Base-by-base conservation (phyloP, 2,888 invertebrate species). In the Limenitis camilla region DNA sequence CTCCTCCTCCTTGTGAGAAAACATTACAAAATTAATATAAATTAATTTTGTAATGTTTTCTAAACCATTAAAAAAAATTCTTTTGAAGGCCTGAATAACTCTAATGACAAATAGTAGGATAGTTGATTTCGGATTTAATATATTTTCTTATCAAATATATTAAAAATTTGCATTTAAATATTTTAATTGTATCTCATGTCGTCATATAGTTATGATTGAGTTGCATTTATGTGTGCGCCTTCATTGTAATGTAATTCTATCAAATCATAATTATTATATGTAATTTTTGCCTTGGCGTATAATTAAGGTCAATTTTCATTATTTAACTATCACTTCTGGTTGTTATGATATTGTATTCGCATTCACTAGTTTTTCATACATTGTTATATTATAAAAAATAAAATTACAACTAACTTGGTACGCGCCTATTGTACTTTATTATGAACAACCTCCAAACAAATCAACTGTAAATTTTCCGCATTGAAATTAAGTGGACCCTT, bases 241-340 rank as follows among this genome's bases (percentile, higher is more conserved):
- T 19, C 40, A 4, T 32, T 27, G 38, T 39, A 19, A 36, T 40
- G 31, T 29, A 31, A 39, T 49, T 19, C 19, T 35, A 40, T 29
- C 32, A 7, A 53, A 45, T 38, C 7, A 8, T 32, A 49, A 38
- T 19, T 19, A 19, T 19, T 38, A 44, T 38, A 47, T 42, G 36
- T 48, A 32, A 55, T 50, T 52, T 40, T 35, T 47, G 48, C 47
- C 40, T 50, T 49, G 55, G 57, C 61, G 57, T 59, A 52, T 45
- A 33, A 10, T 27, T 50, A 55, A 60, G 63, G 61, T 55, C 55
- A 54, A 27, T 27, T 56, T 53, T 44, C 48, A 61, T 61, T 46
- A 48, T 47, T 49, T 49, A 38, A 35, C 48, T 43, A 35, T 58
- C 53, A 58, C 54, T 60, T 60, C 55, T 51, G 58, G 57, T 56